Conservation (phyloP, 2,797 vertebrate genomes). For the Lacerta agilis region DNA sequence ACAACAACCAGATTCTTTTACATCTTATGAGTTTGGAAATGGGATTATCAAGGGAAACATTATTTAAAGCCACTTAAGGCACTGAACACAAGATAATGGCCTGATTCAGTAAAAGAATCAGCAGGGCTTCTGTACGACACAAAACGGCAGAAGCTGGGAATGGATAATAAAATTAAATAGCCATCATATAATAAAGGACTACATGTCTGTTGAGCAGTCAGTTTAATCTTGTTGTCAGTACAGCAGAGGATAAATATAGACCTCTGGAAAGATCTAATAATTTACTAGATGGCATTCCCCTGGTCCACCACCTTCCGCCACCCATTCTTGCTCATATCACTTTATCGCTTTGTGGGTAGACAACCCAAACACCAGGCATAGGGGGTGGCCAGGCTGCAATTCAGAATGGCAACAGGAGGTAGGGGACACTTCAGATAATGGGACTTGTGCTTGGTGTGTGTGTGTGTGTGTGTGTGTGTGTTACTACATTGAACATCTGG, state of each 20-base stretch:
- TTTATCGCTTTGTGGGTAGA: constrained; percentile 73
- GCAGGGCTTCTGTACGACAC: constrained; percentile 37
- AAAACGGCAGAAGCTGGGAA: constrained; percentile 48
- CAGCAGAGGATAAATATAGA: constrained; percentile 67
- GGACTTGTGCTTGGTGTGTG: no score
- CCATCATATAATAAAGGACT: constrained; percentile 59
- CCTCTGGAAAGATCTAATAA: constrained; percentile 70
- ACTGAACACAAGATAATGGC: constrained; percentile 56
- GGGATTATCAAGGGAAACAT: constrained; percentile 45
- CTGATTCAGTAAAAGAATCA: constrained; percentile 46
- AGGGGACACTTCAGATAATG: no score
- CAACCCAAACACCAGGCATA: constrained; percentile 14
- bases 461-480: not conserved
- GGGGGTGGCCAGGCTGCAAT: constrained; percentile 1
- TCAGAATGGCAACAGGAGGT: not conserved
- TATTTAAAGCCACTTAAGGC: constrained; percentile 63
- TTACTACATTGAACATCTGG: not conserved
- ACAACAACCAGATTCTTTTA: constrained; percentile 29
- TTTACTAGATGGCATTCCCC: constrained; percentile 69
- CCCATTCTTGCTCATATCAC: constrained; percentile 49
- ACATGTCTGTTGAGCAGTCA: constrained; percentile 62
- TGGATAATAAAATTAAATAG: constrained; percentile 58
- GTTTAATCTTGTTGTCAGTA: constrained; percentile 66
- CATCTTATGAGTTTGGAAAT: constrained; percentile 56
- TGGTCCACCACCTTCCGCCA: constrained; percentile 61